A percentile compares a stretch with the other conserved stretches of the same genome.
Evolutionary conservation across 2,888 invertebrate species (phyloP).

Genomic region (Chrysolina oricalcia): DNA sequence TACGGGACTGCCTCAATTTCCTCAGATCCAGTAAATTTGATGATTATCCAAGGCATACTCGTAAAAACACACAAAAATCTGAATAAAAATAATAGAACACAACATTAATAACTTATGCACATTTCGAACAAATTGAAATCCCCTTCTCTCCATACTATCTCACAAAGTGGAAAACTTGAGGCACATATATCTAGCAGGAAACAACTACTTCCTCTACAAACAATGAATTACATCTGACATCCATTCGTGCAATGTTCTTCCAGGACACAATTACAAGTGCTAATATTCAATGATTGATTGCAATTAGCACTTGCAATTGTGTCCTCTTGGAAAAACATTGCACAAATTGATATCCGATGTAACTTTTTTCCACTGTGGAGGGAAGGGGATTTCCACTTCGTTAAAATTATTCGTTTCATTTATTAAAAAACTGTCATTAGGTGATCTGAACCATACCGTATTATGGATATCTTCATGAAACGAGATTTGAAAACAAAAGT

Average conservation of each 20-base stretch:
- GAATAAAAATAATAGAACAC: not conserved
- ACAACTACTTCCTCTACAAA: too few relatives aligned
- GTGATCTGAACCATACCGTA: constrained; percentile 10
- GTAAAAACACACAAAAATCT: constrained; percentile 9
- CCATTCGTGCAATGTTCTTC: too few relatives aligned
- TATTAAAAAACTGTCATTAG: constrained; percentile 4
- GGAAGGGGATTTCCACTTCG: not conserved
- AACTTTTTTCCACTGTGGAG: not conserved
- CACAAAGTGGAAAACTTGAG: too few relatives aligned
- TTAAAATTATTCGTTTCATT: constrained; percentile 7
- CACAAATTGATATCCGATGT: too few relatives aligned
- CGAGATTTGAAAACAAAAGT: not conserved
- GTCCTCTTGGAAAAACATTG: too few relatives aligned
- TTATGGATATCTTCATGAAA: constrained; percentile 11
- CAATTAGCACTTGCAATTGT: too few relatives aligned
- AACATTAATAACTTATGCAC: constrained; percentile 1
- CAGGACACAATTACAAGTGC: too few relatives aligned
- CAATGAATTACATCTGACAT: too few relatives aligned
- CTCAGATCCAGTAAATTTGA: constrained; percentile 20
- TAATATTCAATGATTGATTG: too few relatives aligned
- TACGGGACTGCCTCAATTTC: constrained; percentile 22
- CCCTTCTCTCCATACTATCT: not conserved
- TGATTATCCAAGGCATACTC: constrained; percentile 23
- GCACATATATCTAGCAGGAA: too few relatives aligned
- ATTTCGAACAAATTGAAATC: not conserved